Conservation (phyloP, 1,140 invertebrate genomes). For the Schlechtendalia chinensis region DNA sequence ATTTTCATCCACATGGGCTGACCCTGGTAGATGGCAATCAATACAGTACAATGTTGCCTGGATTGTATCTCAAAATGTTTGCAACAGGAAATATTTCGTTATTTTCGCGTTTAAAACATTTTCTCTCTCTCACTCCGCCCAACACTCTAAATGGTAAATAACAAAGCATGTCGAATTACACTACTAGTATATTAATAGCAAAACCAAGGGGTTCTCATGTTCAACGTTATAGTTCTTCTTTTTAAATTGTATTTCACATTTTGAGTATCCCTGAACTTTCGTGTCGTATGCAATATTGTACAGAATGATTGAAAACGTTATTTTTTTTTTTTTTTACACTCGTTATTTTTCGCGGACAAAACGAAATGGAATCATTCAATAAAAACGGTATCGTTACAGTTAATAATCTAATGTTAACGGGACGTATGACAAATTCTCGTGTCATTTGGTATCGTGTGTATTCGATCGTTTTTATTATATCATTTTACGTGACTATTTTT, state of each 20-base stretch:
- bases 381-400: too few species aligned
- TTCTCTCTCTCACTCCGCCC: too few species aligned
- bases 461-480: too few species aligned
- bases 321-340: constrained; percentile 1
- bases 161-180: not conserved
- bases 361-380: not conserved
- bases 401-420: too few species aligned
- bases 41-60: constrained; percentile 28
- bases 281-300: not conserved
- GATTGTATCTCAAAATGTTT: constrained; percentile 17
- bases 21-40: constrained; percentile 25
- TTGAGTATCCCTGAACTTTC: constrained; percentile 29
- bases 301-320: not conserved
- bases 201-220: not conserved
- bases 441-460: too few species aligned
- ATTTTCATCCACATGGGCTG: constrained; percentile 31
- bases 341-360: not conserved
- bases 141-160: not conserved
- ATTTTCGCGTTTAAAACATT: too few species aligned
- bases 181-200: not conserved
- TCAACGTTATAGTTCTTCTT: too few species aligned
- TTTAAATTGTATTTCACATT: not conserved
- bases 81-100: not conserved
- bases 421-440: too few species aligned
- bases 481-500: too few species aligned